phyloP scores from a whole-genome alignment of 1,140 invertebrate genomes.

The roundworm (Caenorhabditis elegans) region WBcel235 BX284606.5:780001-780500 shows the following conservation, averaged over 20 bases:
- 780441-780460: neutral
- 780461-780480: conserved; percentile 25
- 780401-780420: neutral
- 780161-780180: conserved; percentile 62
- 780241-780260: neutral
- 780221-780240: conserved; percentile 56
- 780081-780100: neutral
- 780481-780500: neutral
- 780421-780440: neutral
- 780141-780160: conserved; percentile 63
- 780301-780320: conserved; percentile 23
- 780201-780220: conserved; percentile 58
- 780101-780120: conserved; percentile 15
- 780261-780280: neutral
- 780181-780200: conserved; percentile 63
- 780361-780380: no score
- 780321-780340: conserved; percentile 18
- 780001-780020: conserved; percentile 8
- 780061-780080: neutral
- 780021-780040: conserved; percentile 24
- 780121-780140: conserved; percentile 59
- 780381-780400: no score
- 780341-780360: neutral
- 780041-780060: neutral
- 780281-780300: neutral